A percentile compares a stretch with the other conserved stretches of the same genome.
phyloP scores from a whole-genome alignment of 2,797 vertebrate genomes.

The Rhinogobio ventralis region DNA sequence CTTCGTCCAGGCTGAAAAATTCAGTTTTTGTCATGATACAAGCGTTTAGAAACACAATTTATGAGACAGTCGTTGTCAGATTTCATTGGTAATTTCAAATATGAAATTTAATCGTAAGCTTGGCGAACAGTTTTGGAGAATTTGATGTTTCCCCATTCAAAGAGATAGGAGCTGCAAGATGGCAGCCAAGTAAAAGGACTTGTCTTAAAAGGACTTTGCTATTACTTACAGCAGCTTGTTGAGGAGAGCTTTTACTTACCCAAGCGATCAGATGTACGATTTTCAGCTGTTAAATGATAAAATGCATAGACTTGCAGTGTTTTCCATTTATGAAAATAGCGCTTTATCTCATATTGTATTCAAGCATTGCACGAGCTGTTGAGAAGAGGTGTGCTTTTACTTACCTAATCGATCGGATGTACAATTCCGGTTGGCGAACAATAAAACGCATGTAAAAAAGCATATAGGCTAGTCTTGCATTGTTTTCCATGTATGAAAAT shows the following conservation, averaged over 20 bases:
- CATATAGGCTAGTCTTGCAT: background rate
- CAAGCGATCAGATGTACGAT: background rate
- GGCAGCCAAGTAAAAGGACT: no score
- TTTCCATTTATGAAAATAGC: background rate
- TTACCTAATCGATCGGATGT: background rate
- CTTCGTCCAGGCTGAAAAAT: no score
- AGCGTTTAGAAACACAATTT: no score
- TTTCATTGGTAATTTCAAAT: no score
- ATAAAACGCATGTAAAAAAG: background rate
- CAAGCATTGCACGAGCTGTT: background rate
- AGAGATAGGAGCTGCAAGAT: no score
- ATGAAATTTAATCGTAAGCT: no score
- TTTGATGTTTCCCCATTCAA: no score
- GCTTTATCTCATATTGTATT: background rate
- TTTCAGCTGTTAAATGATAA: background rate
- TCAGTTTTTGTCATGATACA: no score
- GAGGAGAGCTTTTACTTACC: background rate
- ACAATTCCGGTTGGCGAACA: background rate
- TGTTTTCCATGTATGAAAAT: background rate
- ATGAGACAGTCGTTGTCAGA: no score
- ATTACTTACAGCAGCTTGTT: background rate
- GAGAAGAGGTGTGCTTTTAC: background rate
- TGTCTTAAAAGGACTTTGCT: background rate
- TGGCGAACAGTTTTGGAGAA: no score
- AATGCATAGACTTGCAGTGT: background rate